These are phyloP conservation scores for Sericinus montela DNA, from an alignment of 2,888 invertebrate genomes.

Conservation along the genomic window DNA sequence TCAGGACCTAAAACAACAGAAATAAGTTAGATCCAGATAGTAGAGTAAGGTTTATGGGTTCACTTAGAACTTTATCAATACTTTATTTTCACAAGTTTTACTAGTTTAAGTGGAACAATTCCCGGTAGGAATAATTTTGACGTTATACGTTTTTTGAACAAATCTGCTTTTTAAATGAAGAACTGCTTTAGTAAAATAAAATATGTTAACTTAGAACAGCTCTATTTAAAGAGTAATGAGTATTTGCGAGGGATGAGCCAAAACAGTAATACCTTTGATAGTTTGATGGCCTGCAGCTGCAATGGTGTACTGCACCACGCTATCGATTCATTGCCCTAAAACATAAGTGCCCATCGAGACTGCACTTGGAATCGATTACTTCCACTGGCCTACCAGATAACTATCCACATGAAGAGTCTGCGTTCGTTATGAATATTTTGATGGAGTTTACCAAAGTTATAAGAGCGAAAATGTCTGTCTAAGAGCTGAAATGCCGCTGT, in stretches of 20 bases:
- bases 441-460: no score
- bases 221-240: not conserved
- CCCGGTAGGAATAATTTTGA: not conserved
- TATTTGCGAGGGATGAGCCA: not conserved
- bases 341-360: conserved; percentile 44
- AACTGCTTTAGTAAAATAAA: not conserved
- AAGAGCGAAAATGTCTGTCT: no score
- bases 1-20: no score
- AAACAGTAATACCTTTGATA: conserved; percentile 51
- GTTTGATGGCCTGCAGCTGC: conserved; percentile 58
- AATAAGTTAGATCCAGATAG: no score
- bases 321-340: conserved; percentile 29
- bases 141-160: not conserved
- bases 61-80: no score
- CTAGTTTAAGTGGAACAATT: no score
- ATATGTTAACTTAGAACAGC: not conserved
- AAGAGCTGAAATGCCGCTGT: no score
- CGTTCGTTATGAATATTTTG: not conserved
- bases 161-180: not conserved
- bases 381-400: conserved; percentile 29
- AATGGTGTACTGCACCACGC: conserved; percentile 24
- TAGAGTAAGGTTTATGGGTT: no score
- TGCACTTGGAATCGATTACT: conserved; percentile 63
- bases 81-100: no score
- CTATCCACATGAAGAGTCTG: not conserved